These are phyloP conservation scores for Musca domestica DNA, from an alignment of 1,140 invertebrate genomes.

Conservation along the genomic window DNA sequence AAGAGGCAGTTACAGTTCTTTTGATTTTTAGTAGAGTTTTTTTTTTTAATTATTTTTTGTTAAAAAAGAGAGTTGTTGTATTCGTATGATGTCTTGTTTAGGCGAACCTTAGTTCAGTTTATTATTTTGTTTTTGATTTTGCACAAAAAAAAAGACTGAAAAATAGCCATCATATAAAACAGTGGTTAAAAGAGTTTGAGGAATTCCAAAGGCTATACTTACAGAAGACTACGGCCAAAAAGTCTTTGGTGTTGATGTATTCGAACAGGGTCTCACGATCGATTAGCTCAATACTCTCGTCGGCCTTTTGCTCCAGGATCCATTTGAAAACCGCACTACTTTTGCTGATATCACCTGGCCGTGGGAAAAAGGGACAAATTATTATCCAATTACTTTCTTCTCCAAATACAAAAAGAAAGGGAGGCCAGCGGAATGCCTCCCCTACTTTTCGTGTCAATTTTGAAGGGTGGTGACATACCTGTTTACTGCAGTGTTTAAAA, in stretches of 20 bases:
- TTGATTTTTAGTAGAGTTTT: not conserved
- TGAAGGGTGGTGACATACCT: slow-evolving; percentile 36
- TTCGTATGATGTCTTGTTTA: not conserved
- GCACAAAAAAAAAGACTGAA: not conserved
- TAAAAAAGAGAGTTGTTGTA: not conserved
- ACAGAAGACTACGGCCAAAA: slow-evolving; percentile 91
- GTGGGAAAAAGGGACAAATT: not conserved
- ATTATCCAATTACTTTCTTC: not conserved
- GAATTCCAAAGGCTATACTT: slow-evolving; percentile 57
- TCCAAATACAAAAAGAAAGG: no score
- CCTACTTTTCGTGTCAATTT: no score
- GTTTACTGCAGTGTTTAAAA: slow-evolving; percentile 44
- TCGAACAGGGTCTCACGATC: slow-evolving; percentile 79
- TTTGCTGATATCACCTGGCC: slow-evolving; percentile 77
- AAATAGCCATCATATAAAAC: not conserved
- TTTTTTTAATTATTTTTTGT: not conserved
- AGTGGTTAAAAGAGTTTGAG: not conserved
- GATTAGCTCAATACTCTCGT: slow-evolving; percentile 90
- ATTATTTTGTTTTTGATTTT: not conserved
- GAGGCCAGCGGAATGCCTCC: no score
- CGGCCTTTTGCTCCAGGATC: slow-evolving; percentile 89
- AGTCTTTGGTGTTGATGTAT: slow-evolving; percentile 88
- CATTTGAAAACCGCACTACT: slow-evolving; percentile 83
- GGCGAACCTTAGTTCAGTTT: not conserved
- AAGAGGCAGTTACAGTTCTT: slow-evolving; percentile 53